Evolutionary conservation across 2,797 vertebrate species (phyloP), one percentile per base, ranked within the genome.

Genomic region (Graptemys geographica): DNA sequence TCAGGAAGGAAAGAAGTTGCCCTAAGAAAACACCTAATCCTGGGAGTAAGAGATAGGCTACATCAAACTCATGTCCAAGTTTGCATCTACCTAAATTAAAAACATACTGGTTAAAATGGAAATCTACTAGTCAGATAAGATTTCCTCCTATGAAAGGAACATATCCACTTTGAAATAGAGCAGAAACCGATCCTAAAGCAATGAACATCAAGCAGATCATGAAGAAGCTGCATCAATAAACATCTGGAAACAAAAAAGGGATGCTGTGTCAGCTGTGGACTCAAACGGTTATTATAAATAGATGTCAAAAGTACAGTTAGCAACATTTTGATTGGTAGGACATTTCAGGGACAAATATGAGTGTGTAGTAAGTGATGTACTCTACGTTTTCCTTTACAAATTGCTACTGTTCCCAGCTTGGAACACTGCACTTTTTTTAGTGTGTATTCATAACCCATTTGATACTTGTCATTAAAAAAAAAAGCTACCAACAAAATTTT

Each of bases 221-320:
- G 81, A 90, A 92, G 79, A 95, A 96, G 90, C 90, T 93, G 95
- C 92, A 96, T 95, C 93, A 92, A 84, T 92, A n/a, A 90, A 92
- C 4, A 86, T 18, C 76, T 94, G 89, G 65, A 90, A 95, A 94
- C 25, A 90, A 94, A 94, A 89, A 84, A 74, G 81, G 92, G 72
- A 93, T 80, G 83, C n/a, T 72, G 13, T 80, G 92, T 76, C 88
- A 90, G 51, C 86, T 92, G 28, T 0, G 91, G 88, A 85, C 91
- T 5, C 0, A 21, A 80, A 82, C 21, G 25, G 79, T 88, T 94
- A 80, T 93, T 92, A 91, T 23, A 91, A 92, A 94, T 12, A 78
- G 33, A 92, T 81, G 86, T 90, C 80, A 91, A 81, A 94, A 91
- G 78, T 44, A 62, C 9, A 1, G 83, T 81, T 85, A 92, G 51